Evolutionary conservation across 2,888 invertebrate genomes (phyloP).

Genomic region (Agrotis clavis): DNA sequence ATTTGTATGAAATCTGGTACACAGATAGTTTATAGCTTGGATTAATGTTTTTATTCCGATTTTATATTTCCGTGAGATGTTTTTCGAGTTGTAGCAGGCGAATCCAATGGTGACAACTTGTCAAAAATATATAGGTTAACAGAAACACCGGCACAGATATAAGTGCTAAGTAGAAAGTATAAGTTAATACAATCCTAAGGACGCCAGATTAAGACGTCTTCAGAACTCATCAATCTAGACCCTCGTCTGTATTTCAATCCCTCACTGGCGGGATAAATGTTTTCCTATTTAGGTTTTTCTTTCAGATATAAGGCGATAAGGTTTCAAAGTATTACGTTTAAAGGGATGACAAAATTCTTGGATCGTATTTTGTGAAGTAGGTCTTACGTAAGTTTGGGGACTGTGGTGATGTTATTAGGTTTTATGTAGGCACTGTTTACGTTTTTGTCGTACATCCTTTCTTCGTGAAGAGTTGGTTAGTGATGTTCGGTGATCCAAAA

Average conservation of each 20-base stretch:
- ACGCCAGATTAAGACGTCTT: conserved; percentile 44
- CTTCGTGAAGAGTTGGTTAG: too few species aligned
- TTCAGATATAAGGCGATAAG: conserved; percentile 21
- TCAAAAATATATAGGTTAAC: too few species aligned
- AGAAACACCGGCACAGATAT: conserved; percentile 2
- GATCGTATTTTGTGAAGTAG: conserved; percentile 13
- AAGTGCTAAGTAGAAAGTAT: conserved; percentile 10
- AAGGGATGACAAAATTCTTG: conserved; percentile 7
- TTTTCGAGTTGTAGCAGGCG: too few species aligned
- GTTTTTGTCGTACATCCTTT: too few species aligned
- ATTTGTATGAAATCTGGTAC: too few species aligned
- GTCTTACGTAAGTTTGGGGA: not conserved
- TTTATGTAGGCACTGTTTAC: too few species aligned
- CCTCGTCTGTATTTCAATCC: conserved; percentile 55
- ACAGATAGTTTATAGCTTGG: too few species aligned
- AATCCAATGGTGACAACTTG: too few species aligned
- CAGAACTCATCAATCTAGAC: conserved; percentile 53
- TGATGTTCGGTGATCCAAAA: too few species aligned
- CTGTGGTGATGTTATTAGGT: not conserved
- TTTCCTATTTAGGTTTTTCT: conserved; percentile 43
- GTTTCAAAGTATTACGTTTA: conserved; percentile 10
- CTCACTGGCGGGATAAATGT: conserved; percentile 34
- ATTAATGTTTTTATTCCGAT: too few species aligned
- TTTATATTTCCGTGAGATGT: too few species aligned
- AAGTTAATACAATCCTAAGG: conserved; percentile 31